These are phyloP conservation scores for Atta colombica DNA, from an alignment of 1,140 invertebrate genomes.

Conservation along the genomic window DNA sequence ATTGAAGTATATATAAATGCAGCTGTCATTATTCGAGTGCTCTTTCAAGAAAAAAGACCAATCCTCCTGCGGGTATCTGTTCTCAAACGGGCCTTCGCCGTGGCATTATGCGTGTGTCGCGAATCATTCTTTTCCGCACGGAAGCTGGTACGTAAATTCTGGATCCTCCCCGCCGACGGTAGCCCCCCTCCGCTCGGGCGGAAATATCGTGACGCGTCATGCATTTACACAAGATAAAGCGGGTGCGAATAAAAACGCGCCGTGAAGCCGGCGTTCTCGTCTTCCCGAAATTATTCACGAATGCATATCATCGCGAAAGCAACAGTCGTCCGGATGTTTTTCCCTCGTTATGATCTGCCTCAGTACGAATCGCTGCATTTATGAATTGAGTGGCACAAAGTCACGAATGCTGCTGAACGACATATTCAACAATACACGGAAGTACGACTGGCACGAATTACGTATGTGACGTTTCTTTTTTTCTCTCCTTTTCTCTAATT, in stretches of 20 bases:
- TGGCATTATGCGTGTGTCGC: background rate
- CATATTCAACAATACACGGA: background rate
- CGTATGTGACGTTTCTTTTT: conserved; percentile 14
- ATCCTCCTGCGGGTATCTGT: background rate
- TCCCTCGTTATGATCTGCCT: background rate
- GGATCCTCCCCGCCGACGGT: background rate
- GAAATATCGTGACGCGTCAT: conserved; percentile 14
- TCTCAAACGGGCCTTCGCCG: background rate
- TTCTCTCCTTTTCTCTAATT: background rate
- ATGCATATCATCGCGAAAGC: background rate
- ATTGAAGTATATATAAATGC: background rate
- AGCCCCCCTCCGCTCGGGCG: background rate
- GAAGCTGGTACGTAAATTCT: background rate
- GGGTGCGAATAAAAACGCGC: conserved; percentile 5
- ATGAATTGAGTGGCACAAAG: background rate
- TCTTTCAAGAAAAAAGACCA: background rate
- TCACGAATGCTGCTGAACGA: background rate
- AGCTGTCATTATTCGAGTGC: background rate
- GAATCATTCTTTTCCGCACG: conserved; percentile 9
- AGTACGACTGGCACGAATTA: background rate
- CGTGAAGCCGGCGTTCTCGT: background rate
- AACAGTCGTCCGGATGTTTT: background rate
- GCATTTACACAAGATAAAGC: conserved; percentile 41
- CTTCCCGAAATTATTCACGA: conserved; percentile 8
- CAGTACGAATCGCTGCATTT: background rate